phyloP scores from a whole-genome alignment of 37 sponge, comb jelly and placozoan genomes.

The Oscarella lobularis region DNA sequence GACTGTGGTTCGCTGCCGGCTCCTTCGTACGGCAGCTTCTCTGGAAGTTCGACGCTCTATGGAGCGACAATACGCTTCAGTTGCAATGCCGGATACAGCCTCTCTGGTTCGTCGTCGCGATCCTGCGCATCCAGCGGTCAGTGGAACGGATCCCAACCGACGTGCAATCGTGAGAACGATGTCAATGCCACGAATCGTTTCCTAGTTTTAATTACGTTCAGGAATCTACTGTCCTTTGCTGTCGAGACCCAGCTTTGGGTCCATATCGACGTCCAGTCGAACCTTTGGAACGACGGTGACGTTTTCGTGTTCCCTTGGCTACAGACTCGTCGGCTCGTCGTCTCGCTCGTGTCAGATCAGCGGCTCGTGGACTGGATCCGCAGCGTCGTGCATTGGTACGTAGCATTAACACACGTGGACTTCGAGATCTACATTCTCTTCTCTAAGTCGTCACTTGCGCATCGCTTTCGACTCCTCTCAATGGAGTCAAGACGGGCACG shows the following conservation, averaged over 20 bases:
- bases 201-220: too few relatives aligned
- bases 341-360: not conserved
- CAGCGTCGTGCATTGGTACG: not conserved
- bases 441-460: too few relatives aligned
- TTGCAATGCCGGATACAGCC: not conserved
- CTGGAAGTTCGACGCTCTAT: not conserved
- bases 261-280: not conserved
- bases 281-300: not conserved
- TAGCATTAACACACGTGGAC: too few relatives aligned
- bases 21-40: not conserved
- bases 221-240: too few relatives aligned
- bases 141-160: not conserved
- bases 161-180: not conserved
- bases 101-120: not conserved
- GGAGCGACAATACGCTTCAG: not conserved
- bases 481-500: too few relatives aligned
- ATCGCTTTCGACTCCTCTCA: too few relatives aligned
- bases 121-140: not conserved
- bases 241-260: too few relatives aligned
- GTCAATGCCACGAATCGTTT: too few relatives aligned
- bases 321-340: not conserved
- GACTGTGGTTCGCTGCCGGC: not conserved
- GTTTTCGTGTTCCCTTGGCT: not conserved
- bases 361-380: not conserved
- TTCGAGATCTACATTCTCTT: too few relatives aligned